phyloP scores from a whole-genome alignment of 2,113 vertebrate genomes.

The Osmerus eperlanus region DNA sequence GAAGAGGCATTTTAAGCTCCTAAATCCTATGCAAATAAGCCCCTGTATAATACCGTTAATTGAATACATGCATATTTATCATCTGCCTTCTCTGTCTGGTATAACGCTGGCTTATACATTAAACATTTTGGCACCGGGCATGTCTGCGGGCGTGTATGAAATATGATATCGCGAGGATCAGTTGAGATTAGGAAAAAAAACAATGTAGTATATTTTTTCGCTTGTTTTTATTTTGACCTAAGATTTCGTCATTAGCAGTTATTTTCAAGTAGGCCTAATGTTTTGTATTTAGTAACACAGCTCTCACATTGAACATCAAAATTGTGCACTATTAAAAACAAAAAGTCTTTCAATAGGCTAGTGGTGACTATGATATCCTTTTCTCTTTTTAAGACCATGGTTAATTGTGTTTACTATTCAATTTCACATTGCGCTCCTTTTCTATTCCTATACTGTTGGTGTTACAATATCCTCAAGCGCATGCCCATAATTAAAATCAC shows the following conservation, averaged over 20 bases:
- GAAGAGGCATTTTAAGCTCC: constrained; percentile 65
- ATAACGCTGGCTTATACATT: constrained; percentile 77
- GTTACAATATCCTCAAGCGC: constrained; percentile 63
- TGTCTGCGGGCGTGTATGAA: constrained; percentile 72
- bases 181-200: constrained; percentile 60
- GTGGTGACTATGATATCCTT: background rate
- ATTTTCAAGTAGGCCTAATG: background rate
- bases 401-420: constrained; percentile 12
- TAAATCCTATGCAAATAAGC: constrained; percentile 76
- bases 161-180: constrained; percentile 73
- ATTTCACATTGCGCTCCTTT: background rate
- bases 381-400: constrained; percentile 21
- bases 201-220: background rate
- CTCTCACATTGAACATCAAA: background rate
- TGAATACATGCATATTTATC: constrained; percentile 84
- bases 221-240: too few species aligned
- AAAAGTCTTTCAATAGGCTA: background rate
- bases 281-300: background rate
- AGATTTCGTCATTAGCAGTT: background rate
- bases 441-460: constrained; percentile 35
- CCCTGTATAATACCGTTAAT: constrained; percentile 76
- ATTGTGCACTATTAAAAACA: background rate
- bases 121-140: constrained; percentile 70
- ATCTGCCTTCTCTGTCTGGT: constrained; percentile 61
- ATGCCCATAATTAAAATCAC: constrained; percentile 25